Conservation (phyloP, 2,797 vertebrate genomes). For the Perodicticus potto region DNA sequence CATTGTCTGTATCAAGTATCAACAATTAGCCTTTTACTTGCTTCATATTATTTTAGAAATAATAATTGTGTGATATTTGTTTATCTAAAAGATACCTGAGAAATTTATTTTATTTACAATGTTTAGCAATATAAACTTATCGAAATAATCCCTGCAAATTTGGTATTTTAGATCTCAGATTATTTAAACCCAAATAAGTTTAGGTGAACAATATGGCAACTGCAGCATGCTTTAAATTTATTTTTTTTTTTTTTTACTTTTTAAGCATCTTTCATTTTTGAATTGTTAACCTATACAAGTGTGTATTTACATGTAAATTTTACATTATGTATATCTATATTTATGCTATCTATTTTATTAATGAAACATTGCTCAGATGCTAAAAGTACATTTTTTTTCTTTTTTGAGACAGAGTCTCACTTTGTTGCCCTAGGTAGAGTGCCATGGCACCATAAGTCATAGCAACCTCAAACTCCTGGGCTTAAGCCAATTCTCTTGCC, state of each 20-base stretch:
- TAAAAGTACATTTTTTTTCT: background rate
- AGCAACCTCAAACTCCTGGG: too few species aligned
- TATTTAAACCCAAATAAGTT: constrained; percentile 2
- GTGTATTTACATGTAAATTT: background rate
- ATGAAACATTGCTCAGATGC: background rate
- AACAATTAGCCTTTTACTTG: constrained; percentile 37
- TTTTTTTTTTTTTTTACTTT: background rate
- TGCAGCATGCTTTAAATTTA: background rate
- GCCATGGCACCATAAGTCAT: too few species aligned
- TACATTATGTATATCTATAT: background rate
- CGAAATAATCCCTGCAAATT: background rate
- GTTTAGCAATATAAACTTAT: background rate
- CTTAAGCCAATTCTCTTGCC: too few species aligned
- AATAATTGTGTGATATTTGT: background rate
- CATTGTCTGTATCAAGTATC: background rate
- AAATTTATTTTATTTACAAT: background rate
- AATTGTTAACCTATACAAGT: background rate
- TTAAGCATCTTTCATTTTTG: background rate
- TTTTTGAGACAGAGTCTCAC: too few species aligned
- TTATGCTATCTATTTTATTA: background rate
- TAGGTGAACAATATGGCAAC: background rate
- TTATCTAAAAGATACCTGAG: background rate
- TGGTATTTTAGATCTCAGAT: background rate
- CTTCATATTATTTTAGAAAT: constrained; percentile 33
- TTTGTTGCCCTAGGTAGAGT: too few species aligned